Conservation (phyloP, 1,140 invertebrate genomes). For the Caligus rogercresseyi region DNA sequence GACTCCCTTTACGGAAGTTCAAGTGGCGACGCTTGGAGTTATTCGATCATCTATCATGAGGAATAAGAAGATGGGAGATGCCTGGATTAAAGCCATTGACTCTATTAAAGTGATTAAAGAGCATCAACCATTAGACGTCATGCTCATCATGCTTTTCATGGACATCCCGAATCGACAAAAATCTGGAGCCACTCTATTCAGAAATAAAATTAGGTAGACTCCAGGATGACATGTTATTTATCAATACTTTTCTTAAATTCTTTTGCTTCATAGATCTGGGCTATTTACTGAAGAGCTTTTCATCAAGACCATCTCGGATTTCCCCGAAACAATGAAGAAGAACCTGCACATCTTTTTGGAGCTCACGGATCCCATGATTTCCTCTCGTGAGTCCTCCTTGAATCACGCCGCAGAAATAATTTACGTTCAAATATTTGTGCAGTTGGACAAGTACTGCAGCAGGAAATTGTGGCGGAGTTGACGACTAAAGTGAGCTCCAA, state of each 20-base stretch:
- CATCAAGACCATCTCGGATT: not conserved
- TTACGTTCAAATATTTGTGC: not conserved
- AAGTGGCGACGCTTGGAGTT: not conserved
- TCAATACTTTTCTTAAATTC: not conserved
- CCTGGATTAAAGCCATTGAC: constrained; percentile 15
- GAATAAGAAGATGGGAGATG: constrained; percentile 4
- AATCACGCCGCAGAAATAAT: constrained; percentile 4
- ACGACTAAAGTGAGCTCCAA: not conserved
- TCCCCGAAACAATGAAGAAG: not conserved
- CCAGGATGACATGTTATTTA: not conserved
- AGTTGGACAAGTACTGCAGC: not conserved
- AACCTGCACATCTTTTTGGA: not conserved
- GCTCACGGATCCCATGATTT: not conserved
- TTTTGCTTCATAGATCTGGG: not conserved
- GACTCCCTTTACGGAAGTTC: not conserved
- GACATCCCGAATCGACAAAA: constrained; percentile 2
- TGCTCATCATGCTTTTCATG: not conserved
- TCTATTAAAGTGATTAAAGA: not conserved
- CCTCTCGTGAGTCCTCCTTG: not conserved
- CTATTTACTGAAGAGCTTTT: constrained; percentile 9
- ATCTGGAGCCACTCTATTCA: not conserved
- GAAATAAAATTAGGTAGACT: constrained; percentile 3
- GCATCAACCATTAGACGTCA: not conserved
- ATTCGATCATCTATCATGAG: not conserved
- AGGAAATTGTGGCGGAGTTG: constrained; percentile 5